These are phyloP conservation scores for Tachypleus tridentatus DNA, from an alignment of 1,140 invertebrate genomes.

Conservation along the genomic window DNA sequence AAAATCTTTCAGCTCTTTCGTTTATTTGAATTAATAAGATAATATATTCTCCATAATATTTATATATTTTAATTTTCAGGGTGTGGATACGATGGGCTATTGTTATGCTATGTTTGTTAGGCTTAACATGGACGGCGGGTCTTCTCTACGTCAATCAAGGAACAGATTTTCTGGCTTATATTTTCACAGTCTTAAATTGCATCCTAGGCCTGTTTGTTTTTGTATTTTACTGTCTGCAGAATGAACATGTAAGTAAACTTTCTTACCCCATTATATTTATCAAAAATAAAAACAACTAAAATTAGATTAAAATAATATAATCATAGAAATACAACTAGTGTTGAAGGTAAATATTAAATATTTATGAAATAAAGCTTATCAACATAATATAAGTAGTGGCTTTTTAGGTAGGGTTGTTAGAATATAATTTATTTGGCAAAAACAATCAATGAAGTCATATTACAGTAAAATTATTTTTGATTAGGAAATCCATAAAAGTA, in stretches of 20 bases:
- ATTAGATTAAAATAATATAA: too few relatives aligned
- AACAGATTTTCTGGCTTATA: slow-evolving; percentile 71
- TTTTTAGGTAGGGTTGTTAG: too few relatives aligned
- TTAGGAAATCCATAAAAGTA: too few relatives aligned
- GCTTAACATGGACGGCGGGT: slow-evolving; percentile 81
- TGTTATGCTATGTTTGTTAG: slow-evolving; percentile 60
- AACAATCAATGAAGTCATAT: too few relatives aligned
- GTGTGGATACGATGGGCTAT: background rate
- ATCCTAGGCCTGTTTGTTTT: slow-evolving; percentile 91
- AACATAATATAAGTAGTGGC: too few relatives aligned
- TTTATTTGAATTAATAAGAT: background rate
- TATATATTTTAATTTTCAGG: background rate
- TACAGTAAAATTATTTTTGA: too few relatives aligned
- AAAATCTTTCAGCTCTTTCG: background rate
- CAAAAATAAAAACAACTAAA: too few relatives aligned
- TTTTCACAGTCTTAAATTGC: slow-evolving; percentile 84
- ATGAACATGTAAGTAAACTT: slow-evolving; percentile 38
- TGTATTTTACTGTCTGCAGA: slow-evolving; percentile 85
- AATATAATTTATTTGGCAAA: too few relatives aligned
- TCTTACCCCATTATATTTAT: too few relatives aligned
- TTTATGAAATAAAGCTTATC: too few relatives aligned
- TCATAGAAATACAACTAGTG: too few relatives aligned
- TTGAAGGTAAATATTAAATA: too few relatives aligned
- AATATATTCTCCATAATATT: background rate
- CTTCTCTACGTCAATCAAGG: slow-evolving; percentile 73